These are phyloP conservation scores for Bagarius yarrelli DNA, from an alignment of 2,113 vertebrate species.

Conservation along the genomic window DNA sequence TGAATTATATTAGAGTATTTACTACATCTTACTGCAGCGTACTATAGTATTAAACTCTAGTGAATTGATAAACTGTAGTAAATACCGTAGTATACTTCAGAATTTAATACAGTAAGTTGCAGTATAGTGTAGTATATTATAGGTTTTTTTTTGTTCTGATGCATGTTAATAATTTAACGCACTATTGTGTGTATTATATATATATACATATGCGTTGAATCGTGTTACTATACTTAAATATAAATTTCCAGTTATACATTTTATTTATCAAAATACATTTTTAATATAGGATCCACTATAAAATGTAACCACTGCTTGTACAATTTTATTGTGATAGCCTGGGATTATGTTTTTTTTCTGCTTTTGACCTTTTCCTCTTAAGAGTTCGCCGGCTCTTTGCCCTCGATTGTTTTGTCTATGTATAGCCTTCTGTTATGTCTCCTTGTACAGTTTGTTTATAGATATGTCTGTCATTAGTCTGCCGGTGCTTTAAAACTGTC, in stretches of 20 bases:
- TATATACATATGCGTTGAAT: background rate
- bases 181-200: background rate
- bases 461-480: background rate
- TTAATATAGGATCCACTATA: background rate
- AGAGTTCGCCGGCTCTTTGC: background rate
- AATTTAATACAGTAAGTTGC: too few species aligned
- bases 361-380: background rate
- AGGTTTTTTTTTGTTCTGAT: too few species aligned
- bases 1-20: too few species aligned
- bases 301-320: background rate
- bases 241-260: background rate
- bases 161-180: too few species aligned
- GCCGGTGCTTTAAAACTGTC: background rate
- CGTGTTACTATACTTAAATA: background rate
- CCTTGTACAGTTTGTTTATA: background rate
- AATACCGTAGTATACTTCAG: too few species aligned
- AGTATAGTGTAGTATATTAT: too few species aligned
- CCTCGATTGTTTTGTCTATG: background rate
- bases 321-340: background rate
- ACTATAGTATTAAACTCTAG: too few species aligned
- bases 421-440: background rate
- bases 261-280: background rate
- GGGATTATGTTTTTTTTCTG: background rate
- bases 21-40: too few species aligned
- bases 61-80: too few species aligned